Percentiles rank a stretch among this genome's conserved stretches.
Evolutionary conservation across 2,113 vertebrate species (phyloP).

Genomic region (Sylvilagus bachmani): DNA sequence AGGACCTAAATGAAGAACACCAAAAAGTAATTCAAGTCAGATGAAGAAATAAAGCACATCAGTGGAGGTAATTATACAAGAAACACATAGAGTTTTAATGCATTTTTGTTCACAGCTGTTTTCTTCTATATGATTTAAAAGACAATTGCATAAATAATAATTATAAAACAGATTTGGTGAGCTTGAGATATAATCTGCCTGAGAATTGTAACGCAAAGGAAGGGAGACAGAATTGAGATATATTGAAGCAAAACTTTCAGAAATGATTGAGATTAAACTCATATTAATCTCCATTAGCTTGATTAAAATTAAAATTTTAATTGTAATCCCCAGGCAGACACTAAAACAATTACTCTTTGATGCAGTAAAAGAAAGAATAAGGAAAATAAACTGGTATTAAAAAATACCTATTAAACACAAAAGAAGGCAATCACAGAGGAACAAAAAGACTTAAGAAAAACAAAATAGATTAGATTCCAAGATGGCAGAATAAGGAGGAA

Average conservation of each 20-base stretch:
- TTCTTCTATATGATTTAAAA: neutral
- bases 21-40: neutral
- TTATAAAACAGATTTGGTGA: neutral
- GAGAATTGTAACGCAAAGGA: neutral
- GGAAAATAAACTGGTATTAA: neutral
- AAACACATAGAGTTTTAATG: neutral
- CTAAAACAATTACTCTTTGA: neutral
- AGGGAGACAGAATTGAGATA: neutral
- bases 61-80: neutral
- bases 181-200: neutral
- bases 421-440: neutral
- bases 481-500: too few species aligned
- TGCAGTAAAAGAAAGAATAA: neutral
- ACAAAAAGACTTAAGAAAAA: neutral
- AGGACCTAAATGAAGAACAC: neutral
- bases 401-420: conserved; percentile 16
- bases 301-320: neutral
- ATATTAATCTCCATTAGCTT: neutral
- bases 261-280: neutral
- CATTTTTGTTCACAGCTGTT: neutral
- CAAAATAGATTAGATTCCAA: neutral
- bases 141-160: neutral
- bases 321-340: neutral
- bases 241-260: neutral
- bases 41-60: neutral